Base-by-base conservation (phyloP, 92 coral and sea anemone species). In the Parazoanthus atlanticus region DNA sequence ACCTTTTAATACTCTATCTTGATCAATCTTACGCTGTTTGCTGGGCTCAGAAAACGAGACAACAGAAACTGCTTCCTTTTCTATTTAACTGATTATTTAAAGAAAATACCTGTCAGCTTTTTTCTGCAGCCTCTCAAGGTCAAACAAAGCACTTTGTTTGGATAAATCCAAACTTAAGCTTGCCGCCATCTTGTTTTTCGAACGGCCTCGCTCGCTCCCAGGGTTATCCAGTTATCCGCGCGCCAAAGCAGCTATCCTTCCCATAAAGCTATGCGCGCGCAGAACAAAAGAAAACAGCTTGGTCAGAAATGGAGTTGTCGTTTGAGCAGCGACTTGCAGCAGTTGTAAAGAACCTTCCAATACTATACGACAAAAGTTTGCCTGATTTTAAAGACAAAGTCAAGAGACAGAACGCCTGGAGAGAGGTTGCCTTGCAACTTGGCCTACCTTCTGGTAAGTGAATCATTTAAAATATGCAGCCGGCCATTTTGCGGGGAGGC, bases 171-270 rank as follows among this genome's bases (percentile, higher is more conserved):
- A 65, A 31, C 38, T 78, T 49, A 40, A 65, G 23, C 56, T 78
- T 49, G 89, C 92, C 90, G 92, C 92, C 92, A 92, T 91, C 56
- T 91, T 91, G 79, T 74, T 70, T 83, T 70, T 84, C n/a, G n/a
- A 83, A 84, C 56, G 21, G 34, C 87, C 87, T 52, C 58, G 58
- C 19, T 52, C 21, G 58, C 58, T 52, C 17, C 58, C 58, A 52
- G 58, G 58, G 21, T 15, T 36, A 5, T 5, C 38, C 38, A 5
- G n/a, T n/a, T 12, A 52, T 13, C 58, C 21, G 58, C 52, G 58
- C 19, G 58, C 58, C 17, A 13, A 52, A 12, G 17, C 38, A 64
- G 12, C 6, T 46, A 65, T 11, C 86, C 76, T 82, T 69, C 87
- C 87, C 87, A 84, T 52, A 47, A 41, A 16, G 56, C 87, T 84